Percentiles rank a stretch among this genome's conserved stretches.
These are phyloP conservation scores for Semotilus atromaculatus DNA, from an alignment of 2,797 vertebrate species.

Conservation along the genomic window DNA sequence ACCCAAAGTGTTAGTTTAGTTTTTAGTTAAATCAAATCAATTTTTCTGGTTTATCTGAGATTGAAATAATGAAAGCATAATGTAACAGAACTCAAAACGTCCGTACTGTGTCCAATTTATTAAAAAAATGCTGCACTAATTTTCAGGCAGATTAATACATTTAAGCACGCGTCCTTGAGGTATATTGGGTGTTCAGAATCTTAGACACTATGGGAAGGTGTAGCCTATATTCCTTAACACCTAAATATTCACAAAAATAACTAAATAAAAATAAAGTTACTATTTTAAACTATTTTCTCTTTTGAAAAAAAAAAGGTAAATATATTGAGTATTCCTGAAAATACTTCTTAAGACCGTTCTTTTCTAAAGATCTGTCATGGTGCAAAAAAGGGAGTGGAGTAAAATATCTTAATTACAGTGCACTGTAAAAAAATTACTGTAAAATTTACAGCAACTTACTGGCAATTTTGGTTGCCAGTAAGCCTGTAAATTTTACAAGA, in stretches of 20 bases:
- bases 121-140: not conserved
- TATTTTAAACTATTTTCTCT: too few species aligned
- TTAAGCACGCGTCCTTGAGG: not conserved
- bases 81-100: not conserved
- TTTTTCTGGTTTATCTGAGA: not conserved
- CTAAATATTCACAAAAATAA: not conserved
- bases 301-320: too few species aligned
- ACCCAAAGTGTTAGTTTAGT: not conserved
- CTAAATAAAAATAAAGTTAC: too few species aligned
- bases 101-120: not conserved
- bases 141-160: not conserved
- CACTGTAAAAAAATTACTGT: too few species aligned
- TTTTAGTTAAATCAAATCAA: not conserved
- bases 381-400: not conserved
- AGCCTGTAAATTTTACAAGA: too few species aligned
- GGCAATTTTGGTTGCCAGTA: too few species aligned
- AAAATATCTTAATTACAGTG: too few species aligned
- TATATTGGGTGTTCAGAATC: not conserved
- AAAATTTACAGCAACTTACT: too few species aligned
- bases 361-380: not conserved
- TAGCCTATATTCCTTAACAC: not conserved
- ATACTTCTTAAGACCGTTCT: too few species aligned
- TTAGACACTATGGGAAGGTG: not conserved
- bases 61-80: not conserved
- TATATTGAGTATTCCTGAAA: not conserved